phyloP scores from a whole-genome alignment of 2,888 invertebrate species.

The Agonopterix subpropinquella region DNA sequence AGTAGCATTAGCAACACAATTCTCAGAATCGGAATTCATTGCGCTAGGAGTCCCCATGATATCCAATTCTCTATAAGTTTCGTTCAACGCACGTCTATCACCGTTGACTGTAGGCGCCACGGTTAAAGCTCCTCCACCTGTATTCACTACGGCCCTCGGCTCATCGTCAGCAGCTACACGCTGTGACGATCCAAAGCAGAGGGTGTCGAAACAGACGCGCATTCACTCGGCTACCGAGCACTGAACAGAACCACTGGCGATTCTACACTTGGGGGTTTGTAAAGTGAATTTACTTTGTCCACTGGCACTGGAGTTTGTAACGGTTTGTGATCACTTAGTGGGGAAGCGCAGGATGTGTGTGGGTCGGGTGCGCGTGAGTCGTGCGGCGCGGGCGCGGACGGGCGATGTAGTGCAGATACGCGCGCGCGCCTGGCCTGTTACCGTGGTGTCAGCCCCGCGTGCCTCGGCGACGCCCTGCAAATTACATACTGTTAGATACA shows the following conservation, averaged over 20 bases:
- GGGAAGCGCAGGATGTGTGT: constrained; percentile 52
- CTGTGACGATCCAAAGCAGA: constrained; percentile 93
- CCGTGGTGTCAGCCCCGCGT: constrained; percentile 60
- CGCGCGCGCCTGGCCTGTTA: constrained; percentile 44
- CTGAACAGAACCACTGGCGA: constrained; percentile 61
- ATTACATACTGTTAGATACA: constrained; percentile 10
- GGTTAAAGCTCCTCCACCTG: constrained; percentile 68
- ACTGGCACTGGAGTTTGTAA: constrained; percentile 33
- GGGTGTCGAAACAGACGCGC: constrained; percentile 93
- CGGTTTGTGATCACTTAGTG: constrained; percentile 33
- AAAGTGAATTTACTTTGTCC: constrained; percentile 32
- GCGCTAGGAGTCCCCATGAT: constrained; percentile 75
- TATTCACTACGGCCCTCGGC: constrained; percentile 71
- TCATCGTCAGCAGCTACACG: constrained; percentile 87
- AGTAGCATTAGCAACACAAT: constrained; percentile 69
- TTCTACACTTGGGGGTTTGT: constrained; percentile 41
- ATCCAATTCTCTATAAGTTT: constrained; percentile 65
- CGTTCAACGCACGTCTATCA: constrained; percentile 67
- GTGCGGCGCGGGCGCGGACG: constrained; percentile 67
- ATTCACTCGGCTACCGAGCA: constrained; percentile 82
- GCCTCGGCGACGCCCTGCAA: constrained; percentile 67
- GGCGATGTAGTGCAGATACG: constrained; percentile 53
- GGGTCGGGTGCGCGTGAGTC: constrained; percentile 46
- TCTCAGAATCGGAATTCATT: constrained; percentile 77
- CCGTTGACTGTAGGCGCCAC: constrained; percentile 71